phyloP scores from a whole-genome alignment of 2,113 vertebrate species.

The Scalopus aquaticus region DNA sequence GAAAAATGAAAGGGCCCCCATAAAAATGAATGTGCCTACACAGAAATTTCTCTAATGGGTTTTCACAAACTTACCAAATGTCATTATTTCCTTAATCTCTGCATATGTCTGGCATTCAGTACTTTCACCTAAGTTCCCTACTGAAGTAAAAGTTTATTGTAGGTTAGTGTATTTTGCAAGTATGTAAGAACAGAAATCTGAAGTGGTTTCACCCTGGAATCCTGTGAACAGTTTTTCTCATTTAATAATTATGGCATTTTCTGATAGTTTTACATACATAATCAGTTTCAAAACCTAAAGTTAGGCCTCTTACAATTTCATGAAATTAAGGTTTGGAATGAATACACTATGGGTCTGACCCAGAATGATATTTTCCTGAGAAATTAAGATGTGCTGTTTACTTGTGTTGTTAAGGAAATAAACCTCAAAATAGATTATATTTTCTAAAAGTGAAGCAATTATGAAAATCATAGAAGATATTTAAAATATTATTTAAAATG shows the following conservation, averaged over 20 bases:
- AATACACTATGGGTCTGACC: background rate
- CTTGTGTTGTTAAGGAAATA: background rate
- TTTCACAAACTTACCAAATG: background rate
- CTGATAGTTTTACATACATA: background rate
- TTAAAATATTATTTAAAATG: background rate
- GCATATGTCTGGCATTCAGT: background rate
- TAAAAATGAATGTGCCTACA: background rate
- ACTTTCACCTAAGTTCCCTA: background rate
- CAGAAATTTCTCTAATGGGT: background rate
- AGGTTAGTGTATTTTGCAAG: background rate
- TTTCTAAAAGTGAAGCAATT: background rate
- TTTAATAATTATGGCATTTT: background rate
- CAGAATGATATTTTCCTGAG: background rate
- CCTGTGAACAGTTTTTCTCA: background rate
- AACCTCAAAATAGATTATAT: background rate
- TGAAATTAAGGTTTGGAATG: background rate
- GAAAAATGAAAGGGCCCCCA: background rate
- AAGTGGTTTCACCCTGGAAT: background rate
- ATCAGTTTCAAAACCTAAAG: background rate
- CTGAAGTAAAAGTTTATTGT: background rate
- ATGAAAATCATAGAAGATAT: background rate
- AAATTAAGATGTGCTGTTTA: background rate
- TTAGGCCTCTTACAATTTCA: background rate
- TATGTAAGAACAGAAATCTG: background rate
- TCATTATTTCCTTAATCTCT: background rate